phyloP scores from a whole-genome alignment of 2,888 invertebrate species.

The Drosophila villosipedis region DNA sequence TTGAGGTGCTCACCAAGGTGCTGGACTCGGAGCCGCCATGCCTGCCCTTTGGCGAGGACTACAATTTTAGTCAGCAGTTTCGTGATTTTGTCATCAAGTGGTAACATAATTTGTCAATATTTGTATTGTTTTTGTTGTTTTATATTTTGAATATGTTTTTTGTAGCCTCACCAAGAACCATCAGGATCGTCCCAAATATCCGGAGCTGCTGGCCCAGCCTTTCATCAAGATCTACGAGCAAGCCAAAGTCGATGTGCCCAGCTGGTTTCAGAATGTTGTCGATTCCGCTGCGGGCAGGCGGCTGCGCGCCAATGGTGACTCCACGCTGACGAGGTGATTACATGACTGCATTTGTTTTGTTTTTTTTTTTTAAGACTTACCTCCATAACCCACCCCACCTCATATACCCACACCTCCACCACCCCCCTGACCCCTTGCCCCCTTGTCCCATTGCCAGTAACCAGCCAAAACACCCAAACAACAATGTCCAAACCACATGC shows the following conservation, averaged over 20 bases:
- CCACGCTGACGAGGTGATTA: conserved; percentile 83
- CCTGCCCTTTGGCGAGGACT: conserved; percentile 90
- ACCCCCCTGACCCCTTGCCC: background rate
- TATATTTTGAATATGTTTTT: background rate
- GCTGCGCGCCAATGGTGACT: conserved; percentile 66
- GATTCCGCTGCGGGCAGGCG: conserved; percentile 85
- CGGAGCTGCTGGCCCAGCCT: conserved; percentile 93
- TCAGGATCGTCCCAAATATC: conserved; percentile 96
- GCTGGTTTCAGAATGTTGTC: conserved; percentile 92
- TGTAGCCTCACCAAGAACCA: conserved; percentile 96
- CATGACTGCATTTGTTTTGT: background rate
- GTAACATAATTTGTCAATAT: conserved; percentile 85
- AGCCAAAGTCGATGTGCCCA: conserved; percentile 90
- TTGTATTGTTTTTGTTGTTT: background rate
- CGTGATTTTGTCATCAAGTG: conserved; percentile 96
- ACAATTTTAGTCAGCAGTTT: conserved; percentile 92
- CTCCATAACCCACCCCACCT: background rate
- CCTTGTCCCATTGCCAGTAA: background rate
- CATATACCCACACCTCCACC: conserved; percentile 11
- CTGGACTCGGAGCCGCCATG: conserved; percentile 95
- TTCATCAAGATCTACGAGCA: conserved; percentile 93
- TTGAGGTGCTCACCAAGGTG: conserved; percentile 97
- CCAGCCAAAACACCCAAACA: background rate
- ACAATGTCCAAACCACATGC: background rate
- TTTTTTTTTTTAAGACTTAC: background rate